These are phyloP conservation scores for Philypnodon macrostomus DNA, from an alignment of 2,797 vertebrate species.

Conservation along the genomic window DNA sequence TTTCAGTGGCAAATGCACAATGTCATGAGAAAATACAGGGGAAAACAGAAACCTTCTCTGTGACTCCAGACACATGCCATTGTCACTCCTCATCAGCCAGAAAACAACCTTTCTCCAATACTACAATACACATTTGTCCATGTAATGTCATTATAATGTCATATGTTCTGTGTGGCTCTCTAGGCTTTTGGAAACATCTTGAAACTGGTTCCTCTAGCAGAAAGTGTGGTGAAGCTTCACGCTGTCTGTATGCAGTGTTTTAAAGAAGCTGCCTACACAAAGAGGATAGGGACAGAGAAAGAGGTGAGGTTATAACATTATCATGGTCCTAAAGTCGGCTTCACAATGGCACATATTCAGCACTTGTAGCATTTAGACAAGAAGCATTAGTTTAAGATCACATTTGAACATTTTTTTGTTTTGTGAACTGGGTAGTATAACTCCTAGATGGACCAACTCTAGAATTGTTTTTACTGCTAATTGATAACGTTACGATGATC, in stretches of 20 bases:
- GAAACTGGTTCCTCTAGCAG: constrained; percentile 89
- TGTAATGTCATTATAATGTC: constrained; percentile 28
- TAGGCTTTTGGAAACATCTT: constrained; percentile 93
- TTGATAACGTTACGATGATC: no score
- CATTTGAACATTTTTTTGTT: background rate
- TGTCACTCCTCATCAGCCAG: constrained; percentile 23
- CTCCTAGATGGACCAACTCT: no score
- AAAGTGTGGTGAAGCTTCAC: constrained; percentile 94
- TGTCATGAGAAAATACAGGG: background rate
- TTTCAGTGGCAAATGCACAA: constrained; percentile 1
- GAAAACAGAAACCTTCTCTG: constrained; percentile 11
- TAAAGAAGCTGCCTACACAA: constrained; percentile 93
- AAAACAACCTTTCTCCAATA: constrained; percentile 17
- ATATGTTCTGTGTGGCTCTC: constrained; percentile 8
- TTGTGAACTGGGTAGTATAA: background rate
- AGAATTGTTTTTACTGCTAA: no score
- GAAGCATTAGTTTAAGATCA: background rate
- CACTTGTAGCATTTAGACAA: no score
- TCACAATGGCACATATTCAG: no score
- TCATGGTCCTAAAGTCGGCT: no score
- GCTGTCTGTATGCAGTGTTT: constrained; percentile 97
- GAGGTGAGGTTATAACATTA: constrained; percentile 87
- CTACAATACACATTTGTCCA: constrained; percentile 15
- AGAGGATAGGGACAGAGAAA: constrained; percentile 87
- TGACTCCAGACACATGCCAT: constrained; percentile 9